phyloP scores from a whole-genome alignment of 2,113 vertebrate genomes.

The Syrmaticus mikado region DNA sequence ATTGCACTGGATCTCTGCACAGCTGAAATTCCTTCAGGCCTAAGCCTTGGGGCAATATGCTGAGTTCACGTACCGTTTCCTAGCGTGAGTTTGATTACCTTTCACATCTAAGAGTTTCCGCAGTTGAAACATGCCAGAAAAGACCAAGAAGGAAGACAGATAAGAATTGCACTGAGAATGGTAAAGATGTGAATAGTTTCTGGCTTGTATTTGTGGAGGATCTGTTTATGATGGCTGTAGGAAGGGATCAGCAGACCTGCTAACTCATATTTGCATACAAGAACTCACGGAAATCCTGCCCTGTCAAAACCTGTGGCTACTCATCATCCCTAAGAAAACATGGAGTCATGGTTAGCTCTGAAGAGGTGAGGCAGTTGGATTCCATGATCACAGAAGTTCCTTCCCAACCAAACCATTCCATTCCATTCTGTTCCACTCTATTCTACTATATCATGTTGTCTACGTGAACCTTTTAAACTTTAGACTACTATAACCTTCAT shows the following conservation, averaged over 20 bases:
- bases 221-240: conserved; percentile 7
- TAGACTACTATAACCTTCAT: conserved; percentile 13
- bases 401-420: neutral
- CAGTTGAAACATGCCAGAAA: neutral
- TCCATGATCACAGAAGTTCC: neutral
- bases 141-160: neutral
- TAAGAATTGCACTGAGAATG: neutral
- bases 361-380: neutral
- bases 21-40: conserved; percentile 51
- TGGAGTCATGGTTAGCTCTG: neutral
- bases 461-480: neutral
- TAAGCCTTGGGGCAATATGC: neutral
- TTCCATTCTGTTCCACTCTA: neutral
- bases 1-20: conserved; percentile 1
- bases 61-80: conserved; percentile 19
- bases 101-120: neutral
- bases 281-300: neutral
- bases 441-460: neutral
- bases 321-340: neutral
- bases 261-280: neutral
- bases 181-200: neutral
- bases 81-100: conserved; percentile 9
- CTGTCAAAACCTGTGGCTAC: neutral
- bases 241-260: neutral
- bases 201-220: neutral